Evolutionary conservation across 2,113 vertebrate genomes (phyloP), one percentile per base, ranked within the genome.

Genomic region (Scortum barcoo): DNA sequence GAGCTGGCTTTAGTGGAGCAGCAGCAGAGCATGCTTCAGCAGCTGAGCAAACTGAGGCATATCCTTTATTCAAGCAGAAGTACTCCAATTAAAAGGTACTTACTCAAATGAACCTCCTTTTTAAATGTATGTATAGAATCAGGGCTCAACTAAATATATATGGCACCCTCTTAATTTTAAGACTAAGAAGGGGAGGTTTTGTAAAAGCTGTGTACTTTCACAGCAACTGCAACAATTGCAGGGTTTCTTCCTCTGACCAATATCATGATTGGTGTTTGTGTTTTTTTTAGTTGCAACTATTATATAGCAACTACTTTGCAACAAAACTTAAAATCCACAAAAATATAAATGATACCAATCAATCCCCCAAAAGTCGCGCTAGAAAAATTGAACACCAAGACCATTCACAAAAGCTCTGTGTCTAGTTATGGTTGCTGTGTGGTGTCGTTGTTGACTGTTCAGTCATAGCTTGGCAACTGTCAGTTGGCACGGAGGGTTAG

Each of bases 1-100:
- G 85, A 51, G 56, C 81, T 69, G 70, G 72, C 58, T 63, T 60
- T 36, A 50, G 46, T 28, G 36, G 61, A 84, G 76, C 38, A 48
- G 73, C 68, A 61, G 54, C 12, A 7, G 57, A 82, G 56, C 20
- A 13, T 33, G 61, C 72, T 73, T 24, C 44, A 30, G 73, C 70
- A 76, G 75, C 58, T 30, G 30, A 36, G n/a, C 68, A 79, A 71
- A 69, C 10, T 54, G 2, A 60, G 17, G 17, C 22, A 36, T 48
- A 38, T 58, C n/a, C 10, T 72, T 61, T 20, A 33, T 38, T 33
- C 36, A 65, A 30, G 26, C 17, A 33, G 12, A 70, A 16, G 42
- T n/a, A 42, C n/a, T 61, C 22, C 44, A 40, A 50, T 73, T 22
- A 73, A 61, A 46, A 24, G 42, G 5, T 56, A 19, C 8, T 42